A percentile compares a stretch with the other conserved stretches of the same genome.
phyloP scores from a whole-genome alignment of 1,140 invertebrate genomes.

The Galleria mellonella region DNA sequence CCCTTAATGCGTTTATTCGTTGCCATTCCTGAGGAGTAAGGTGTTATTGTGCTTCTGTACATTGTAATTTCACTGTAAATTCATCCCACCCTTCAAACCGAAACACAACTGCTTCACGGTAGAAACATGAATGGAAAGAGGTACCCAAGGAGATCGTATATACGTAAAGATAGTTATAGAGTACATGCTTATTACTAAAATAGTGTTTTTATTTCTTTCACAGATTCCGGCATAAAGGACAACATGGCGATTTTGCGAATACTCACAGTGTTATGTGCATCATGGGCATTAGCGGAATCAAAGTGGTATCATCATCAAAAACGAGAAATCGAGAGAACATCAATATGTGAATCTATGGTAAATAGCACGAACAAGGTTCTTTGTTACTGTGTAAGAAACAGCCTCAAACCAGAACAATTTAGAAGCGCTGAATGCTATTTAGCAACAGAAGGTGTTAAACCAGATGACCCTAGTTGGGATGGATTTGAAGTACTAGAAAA shows the following conservation, averaged over 20 bases:
- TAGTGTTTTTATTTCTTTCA: neutral
- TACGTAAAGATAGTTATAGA: no score
- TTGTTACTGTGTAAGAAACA: constrained; percentile 47
- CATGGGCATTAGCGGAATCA: constrained; percentile 33
- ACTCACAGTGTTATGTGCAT: constrained; percentile 29
- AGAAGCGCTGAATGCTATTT: constrained; percentile 74
- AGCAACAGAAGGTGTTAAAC: constrained; percentile 73
- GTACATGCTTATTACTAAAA: no score
- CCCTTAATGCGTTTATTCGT: no score
- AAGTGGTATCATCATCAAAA: constrained; percentile 35
- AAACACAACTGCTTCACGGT: no score
- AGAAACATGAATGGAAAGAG: no score
- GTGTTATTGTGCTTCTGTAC: no score
- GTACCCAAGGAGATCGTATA: no score
- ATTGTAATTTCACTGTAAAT: no score
- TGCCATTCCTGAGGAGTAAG: no score
- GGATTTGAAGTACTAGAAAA: constrained; percentile 78
- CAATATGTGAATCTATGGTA: constrained; percentile 38
- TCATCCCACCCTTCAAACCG: no score
- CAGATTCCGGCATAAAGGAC: constrained; percentile 6
- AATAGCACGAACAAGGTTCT: constrained; percentile 48
- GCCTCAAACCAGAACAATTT: constrained; percentile 17
- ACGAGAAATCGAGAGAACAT: constrained; percentile 29
- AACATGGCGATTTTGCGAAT: constrained; percentile 44
- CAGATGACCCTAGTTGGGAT: constrained; percentile 78